A percentile compares a stretch with the other conserved stretches of the same genome.
phyloP scores from a whole-genome alignment of 2,113 vertebrate genomes.

The Cryptoleucopteryx plumbea region DNA sequence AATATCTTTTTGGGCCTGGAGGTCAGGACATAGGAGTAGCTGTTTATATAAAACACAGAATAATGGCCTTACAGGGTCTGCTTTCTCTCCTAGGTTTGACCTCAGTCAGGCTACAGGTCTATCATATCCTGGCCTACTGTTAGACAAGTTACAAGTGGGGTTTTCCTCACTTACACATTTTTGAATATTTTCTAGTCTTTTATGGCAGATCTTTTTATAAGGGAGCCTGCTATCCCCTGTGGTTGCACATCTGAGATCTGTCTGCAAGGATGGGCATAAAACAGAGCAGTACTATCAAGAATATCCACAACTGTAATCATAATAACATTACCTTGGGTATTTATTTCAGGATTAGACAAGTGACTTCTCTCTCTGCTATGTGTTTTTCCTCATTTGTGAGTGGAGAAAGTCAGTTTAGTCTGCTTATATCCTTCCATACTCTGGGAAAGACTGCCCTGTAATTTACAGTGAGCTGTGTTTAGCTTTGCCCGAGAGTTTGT shows the following conservation, averaged over 20 bases:
- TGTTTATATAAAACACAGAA: neutral
- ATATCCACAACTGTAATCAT: neutral
- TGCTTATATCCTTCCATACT: no score
- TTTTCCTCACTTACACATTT: neutral
- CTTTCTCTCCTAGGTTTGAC: neutral
- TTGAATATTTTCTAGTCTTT: neutral
- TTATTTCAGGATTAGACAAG: neutral
- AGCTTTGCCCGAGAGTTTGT: neutral
- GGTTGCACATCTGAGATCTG: neutral
- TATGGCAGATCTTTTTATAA: neutral
- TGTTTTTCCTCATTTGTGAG: neutral
- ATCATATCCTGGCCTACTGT: neutral
- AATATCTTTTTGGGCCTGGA: neutral
- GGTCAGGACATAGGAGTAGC: neutral
- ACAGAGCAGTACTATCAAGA: neutral
- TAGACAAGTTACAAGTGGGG: neutral
- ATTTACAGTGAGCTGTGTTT: conserved; percentile 40
- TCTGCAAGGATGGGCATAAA: neutral
- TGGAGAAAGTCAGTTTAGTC: neutral
- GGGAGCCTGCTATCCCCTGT: neutral
- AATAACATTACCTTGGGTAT: neutral
- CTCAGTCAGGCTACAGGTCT: neutral
- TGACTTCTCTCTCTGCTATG: neutral
- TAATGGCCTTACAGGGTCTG: neutral
- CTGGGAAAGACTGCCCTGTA: neutral